Evolutionary conservation across 2,113 vertebrate genomes (phyloP).

Genomic region (Strix aluco): DNA sequence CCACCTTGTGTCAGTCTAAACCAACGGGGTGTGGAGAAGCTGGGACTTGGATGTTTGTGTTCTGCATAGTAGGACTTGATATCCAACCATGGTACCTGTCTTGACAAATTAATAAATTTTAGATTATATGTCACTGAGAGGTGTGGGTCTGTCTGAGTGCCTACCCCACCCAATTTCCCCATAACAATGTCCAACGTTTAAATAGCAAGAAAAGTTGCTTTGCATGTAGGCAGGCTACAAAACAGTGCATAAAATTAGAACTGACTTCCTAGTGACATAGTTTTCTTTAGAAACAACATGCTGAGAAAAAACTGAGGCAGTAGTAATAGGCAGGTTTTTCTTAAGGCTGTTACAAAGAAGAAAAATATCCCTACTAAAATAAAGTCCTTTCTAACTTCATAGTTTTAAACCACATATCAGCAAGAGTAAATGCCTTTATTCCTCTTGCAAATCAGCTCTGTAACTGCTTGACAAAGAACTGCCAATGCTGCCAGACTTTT

Average conservation of each 20-base stretch:
- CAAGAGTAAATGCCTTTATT: background rate
- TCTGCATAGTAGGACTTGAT: background rate
- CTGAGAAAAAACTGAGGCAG: constrained; percentile 40
- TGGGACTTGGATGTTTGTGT: background rate
- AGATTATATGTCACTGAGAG: background rate
- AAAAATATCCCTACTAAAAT: constrained; percentile 21
- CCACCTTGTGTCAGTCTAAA: background rate
- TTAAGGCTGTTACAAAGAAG: background rate
- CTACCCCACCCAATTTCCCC: background rate
- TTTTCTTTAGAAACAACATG: constrained; percentile 55
- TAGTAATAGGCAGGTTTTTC: constrained; percentile 30
- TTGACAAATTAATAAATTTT: background rate
- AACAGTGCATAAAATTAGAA: constrained; percentile 63
- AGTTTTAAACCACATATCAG: background rate
- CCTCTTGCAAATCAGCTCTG: background rate
- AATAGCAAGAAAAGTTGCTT: constrained; percentile 11
- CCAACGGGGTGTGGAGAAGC: background rate
- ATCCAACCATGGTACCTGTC: background rate
- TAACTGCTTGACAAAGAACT: background rate
- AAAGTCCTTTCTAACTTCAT: background rate
- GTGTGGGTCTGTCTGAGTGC: background rate
- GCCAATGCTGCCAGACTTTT: background rate
- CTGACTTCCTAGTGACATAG: constrained; percentile 42
- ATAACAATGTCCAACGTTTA: background rate
- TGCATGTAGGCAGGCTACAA: constrained; percentile 36